Conservation (phyloP, 2,113 vertebrate genomes). For the Chascanopsetta lugubris region DNA sequence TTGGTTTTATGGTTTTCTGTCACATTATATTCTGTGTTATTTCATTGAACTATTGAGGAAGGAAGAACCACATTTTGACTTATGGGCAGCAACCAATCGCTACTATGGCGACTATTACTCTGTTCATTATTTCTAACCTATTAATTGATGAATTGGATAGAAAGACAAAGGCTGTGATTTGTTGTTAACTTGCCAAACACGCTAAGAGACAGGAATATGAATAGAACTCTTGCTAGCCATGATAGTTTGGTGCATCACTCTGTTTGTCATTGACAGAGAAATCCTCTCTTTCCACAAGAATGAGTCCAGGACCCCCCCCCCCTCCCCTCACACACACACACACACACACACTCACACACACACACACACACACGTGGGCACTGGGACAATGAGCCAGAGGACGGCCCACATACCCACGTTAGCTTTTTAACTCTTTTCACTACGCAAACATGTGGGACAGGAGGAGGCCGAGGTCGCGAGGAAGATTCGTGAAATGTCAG, state of each 20-base stretch:
- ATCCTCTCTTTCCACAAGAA: constrained; percentile 20
- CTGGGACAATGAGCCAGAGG: constrained; percentile 39
- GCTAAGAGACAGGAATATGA: background rate
- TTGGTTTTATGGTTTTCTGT: no score
- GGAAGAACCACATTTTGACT: no score
- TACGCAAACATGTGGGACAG: constrained; percentile 59
- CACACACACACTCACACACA: no score
- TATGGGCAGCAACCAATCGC: no score
- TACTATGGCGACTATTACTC: no score
- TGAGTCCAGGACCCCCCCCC: constrained; percentile 12
- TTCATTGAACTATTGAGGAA: no score
- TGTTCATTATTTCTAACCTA: no score
- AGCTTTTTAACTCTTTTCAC: background rate
- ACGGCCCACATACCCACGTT: constrained; percentile 22
- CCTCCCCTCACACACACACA: no score
- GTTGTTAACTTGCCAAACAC: background rate
- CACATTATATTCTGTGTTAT: no score
- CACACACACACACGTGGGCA: constrained; percentile 43
- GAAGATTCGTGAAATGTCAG: constrained; percentile 70
- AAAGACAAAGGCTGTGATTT: no score
- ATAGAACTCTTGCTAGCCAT: background rate
- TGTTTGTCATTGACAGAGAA: constrained; percentile 8
- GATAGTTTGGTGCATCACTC: background rate
- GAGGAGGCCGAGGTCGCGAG: constrained; percentile 43
- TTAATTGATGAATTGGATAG: no score